Conservation (phyloP, 2,888 invertebrate species). For the Nomada goodeniana region DNA sequence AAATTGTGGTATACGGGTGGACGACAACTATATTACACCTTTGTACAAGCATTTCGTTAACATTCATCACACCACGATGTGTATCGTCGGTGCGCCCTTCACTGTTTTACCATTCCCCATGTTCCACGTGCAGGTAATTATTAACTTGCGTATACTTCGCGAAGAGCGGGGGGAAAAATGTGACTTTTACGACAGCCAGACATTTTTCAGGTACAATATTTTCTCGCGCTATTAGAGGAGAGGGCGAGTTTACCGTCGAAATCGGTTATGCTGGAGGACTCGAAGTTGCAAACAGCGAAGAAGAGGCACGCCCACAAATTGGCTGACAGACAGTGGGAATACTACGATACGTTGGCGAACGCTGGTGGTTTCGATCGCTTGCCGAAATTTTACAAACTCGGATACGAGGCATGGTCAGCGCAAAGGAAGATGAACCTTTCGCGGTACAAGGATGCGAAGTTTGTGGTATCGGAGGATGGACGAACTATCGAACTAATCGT, state of each 20-base stretch:
- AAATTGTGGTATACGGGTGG: constrained; percentile 87
- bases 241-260: constrained; percentile 87
- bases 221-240: constrained; percentile 87
- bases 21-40: constrained; percentile 88
- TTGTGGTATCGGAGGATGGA: constrained; percentile 72
- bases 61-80: constrained; percentile 90
- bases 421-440: constrained; percentile 63
- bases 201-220: constrained; percentile 86
- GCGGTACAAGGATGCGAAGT: constrained; percentile 73
- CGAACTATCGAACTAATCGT: constrained; percentile 42
- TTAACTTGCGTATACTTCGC: neutral
- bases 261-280: constrained; percentile 88
- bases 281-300: constrained; percentile 85
- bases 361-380: constrained; percentile 81
- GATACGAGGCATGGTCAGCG: constrained; percentile 67
- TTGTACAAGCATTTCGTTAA: constrained; percentile 92
- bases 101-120: constrained; percentile 89
- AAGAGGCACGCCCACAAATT: constrained; percentile 84
- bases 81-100: constrained; percentile 90
- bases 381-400: constrained; percentile 79
- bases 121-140: constrained; percentile 89
- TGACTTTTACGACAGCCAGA: neutral
- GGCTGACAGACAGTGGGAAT: constrained; percentile 83
- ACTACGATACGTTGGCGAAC: constrained; percentile 83
- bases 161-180: neutral